Evolutionary conservation across 2,113 vertebrate genomes (phyloP).

Genomic region (Eurypyga helias): DNA sequence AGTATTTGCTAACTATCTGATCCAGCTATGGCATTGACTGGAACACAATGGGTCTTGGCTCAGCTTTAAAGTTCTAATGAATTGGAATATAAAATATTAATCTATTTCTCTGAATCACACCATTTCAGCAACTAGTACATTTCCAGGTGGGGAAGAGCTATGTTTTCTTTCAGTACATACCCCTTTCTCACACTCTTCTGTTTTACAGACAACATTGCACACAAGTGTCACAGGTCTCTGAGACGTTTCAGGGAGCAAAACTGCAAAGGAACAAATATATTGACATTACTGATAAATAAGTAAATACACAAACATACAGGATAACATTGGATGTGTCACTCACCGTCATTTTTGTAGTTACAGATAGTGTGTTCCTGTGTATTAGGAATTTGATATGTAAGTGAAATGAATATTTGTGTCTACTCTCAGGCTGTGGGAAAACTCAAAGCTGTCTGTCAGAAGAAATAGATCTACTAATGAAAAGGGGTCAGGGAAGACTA

Average conservation of each 20-base stretch:
- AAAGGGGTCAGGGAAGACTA: not conserved
- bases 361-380: accelerated
- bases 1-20: not conserved
- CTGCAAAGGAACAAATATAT: not conserved
- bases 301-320: not conserved
- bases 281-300: not conserved
- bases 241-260: not conserved
- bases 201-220: not conserved
- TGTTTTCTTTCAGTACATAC: not conserved
- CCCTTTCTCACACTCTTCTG: not conserved
- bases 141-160: not conserved
- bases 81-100: not conserved
- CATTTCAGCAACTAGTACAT: not conserved
- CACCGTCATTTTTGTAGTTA: not conserved
- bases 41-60: not conserved
- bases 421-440: not conserved
- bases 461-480: not conserved
- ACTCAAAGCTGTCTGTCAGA: not conserved
- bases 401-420: not conserved
- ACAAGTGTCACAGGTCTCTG: not conserved
- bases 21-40: not conserved
- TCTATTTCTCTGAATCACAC: not conserved
- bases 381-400: not conserved
- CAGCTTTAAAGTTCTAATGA: not conserved
- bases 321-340: not conserved